phyloP scores from a whole-genome alignment of 92 coral and sea anemone genomes.

The Epizoanthus ramosus region DNA sequence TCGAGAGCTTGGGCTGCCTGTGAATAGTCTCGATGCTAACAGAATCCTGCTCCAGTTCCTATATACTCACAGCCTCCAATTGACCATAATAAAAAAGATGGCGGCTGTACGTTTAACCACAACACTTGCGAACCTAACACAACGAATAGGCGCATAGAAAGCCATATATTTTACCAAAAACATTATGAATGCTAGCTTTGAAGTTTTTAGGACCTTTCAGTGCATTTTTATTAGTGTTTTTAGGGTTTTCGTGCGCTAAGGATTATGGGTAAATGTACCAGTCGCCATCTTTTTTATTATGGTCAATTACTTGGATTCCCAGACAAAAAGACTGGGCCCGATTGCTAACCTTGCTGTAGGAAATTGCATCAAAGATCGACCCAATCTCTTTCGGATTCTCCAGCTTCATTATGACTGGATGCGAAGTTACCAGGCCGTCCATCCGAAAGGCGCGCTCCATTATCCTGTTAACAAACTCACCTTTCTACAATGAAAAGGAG shows the following conservation, averaged over 20 bases:
- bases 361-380: constrained; percentile 80
- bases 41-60: not conserved
- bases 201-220: no score
- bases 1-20: no score
- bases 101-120: no score
- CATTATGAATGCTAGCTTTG: no score
- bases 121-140: no score
- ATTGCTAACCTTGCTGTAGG: constrained; percentile 75
- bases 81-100: no score
- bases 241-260: no score
- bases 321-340: not conserved
- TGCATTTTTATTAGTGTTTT: no score
- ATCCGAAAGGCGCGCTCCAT: constrained; percentile 58
- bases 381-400: constrained; percentile 68
- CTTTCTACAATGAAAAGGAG: constrained; percentile 46
- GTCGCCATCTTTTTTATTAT: no score
- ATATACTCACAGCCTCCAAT: not conserved
- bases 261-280: no score
- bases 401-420: constrained; percentile 71
- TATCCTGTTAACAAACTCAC: constrained; percentile 58
- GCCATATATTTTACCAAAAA: no score
- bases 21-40: not conserved
- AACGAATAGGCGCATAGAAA: no score
- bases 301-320: not conserved
- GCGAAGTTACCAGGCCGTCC: constrained; percentile 85